phyloP scores from a whole-genome alignment of 2,113 vertebrate species.

The Chaetodon trifascialis region DNA sequence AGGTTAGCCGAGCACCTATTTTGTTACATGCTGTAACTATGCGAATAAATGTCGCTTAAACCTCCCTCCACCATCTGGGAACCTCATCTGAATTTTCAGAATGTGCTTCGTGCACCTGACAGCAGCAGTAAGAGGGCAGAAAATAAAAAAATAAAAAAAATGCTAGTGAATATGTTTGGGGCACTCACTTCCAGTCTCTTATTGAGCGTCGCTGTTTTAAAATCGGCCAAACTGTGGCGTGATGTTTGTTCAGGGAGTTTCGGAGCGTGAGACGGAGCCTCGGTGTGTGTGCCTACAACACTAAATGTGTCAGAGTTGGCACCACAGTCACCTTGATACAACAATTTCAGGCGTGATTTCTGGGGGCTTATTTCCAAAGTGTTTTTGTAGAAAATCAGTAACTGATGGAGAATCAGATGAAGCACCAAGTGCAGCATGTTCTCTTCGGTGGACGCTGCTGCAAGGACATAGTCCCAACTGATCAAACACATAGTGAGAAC shows the following conservation, averaged over 20 bases:
- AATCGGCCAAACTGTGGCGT: background rate
- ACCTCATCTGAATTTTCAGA: slow-evolving; percentile 28
- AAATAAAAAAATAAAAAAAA: background rate
- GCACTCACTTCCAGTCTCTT: background rate
- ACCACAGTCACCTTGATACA: background rate
- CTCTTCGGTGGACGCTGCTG: background rate
- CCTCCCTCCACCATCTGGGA: slow-evolving; percentile 46
- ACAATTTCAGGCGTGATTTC: background rate
- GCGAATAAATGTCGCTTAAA: slow-evolving; percentile 15
- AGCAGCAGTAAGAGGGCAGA: slow-evolving; percentile 12
- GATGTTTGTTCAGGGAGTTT: slow-evolving; percentile 14
- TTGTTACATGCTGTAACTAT: slow-evolving; percentile 1
- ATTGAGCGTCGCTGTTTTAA: background rate
- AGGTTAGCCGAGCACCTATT: background rate
- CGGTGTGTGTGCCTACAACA: background rate
- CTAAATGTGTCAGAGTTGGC: slow-evolving; percentile 37
- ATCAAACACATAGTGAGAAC: background rate
- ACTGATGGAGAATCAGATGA: background rate
- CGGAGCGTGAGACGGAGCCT: background rate
- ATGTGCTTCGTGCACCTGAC: slow-evolving; percentile 27
- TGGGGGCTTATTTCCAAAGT: background rate
- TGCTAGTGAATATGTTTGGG: background rate
- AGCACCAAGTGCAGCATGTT: background rate
- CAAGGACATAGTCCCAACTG: background rate
- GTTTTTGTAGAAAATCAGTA: background rate